phyloP scores from a whole-genome alignment of 2,888 invertebrate species.

The Agrilus biguttatus region DNA sequence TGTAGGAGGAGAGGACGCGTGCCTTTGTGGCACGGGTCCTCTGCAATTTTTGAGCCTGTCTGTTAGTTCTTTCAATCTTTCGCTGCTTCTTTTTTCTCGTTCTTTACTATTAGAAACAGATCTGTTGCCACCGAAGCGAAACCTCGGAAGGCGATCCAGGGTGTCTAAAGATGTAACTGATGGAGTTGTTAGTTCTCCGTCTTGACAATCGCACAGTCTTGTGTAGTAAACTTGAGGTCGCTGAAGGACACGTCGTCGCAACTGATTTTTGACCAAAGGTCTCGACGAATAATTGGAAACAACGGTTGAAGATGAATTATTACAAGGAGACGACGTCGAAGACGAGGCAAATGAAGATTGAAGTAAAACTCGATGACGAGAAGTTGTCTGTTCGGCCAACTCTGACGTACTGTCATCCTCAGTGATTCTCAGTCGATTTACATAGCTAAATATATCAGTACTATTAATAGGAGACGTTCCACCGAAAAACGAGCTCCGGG shows the following conservation, averaged over 20 bases:
- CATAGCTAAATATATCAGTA: constrained; percentile 33
- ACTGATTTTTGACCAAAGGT: constrained; percentile 23
- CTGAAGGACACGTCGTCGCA: constrained; percentile 28
- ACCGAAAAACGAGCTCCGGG: constrained; percentile 29
- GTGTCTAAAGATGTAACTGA: constrained; percentile 37
- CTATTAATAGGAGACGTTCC: constrained; percentile 31
- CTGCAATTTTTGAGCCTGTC: constrained; percentile 52
- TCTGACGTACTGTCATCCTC: constrained; percentile 29
- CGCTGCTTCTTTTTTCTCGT: constrained; percentile 35
- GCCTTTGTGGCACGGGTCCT: constrained; percentile 25
- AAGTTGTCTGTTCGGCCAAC: constrained; percentile 23
- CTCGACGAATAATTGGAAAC: constrained; percentile 13
- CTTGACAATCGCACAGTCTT: constrained; percentile 24
- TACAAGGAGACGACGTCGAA: no score
- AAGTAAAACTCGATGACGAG: constrained; percentile 26
- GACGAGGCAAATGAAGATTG: constrained; percentile 12
- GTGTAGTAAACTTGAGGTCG: constrained; percentile 25
- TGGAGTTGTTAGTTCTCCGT: constrained; percentile 10
- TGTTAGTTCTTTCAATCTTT: constrained; percentile 58
- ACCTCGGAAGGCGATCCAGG: constrained; percentile 70
- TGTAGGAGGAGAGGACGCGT: constrained; percentile 35
- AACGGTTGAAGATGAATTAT: no score
- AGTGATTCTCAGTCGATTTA: constrained; percentile 30
- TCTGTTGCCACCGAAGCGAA: constrained; percentile 51
- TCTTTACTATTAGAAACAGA: constrained; percentile 19